Evolutionary conservation across 2,113 vertebrate species (phyloP).

Genomic region (Mobula hypostoma): DNA sequence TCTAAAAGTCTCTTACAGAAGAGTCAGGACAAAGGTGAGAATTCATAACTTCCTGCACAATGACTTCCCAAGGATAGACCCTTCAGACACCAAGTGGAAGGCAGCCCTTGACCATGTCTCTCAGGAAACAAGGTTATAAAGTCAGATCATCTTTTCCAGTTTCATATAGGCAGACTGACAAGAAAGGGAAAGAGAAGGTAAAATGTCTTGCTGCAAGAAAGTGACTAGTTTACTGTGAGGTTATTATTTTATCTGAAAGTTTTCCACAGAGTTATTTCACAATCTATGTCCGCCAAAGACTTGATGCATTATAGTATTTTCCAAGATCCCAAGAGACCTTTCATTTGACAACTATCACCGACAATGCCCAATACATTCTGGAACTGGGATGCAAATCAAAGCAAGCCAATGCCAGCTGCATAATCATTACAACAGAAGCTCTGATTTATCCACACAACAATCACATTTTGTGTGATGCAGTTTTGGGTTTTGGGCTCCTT

Average conservation of each 20-base stretch:
- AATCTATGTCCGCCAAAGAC: neutral
- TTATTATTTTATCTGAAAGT: neutral
- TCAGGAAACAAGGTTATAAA: neutral
- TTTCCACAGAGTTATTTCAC: neutral
- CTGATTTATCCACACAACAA: neutral
- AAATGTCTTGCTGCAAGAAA: neutral
- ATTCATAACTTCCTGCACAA: neutral
- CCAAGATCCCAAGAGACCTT: neutral
- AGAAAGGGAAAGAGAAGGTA: neutral
- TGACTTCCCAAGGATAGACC: neutral
- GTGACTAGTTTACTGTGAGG: neutral
- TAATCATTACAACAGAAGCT: conserved; percentile 1
- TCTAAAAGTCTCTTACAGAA: neutral
- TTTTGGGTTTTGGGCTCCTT: no score
- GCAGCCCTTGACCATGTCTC: neutral
- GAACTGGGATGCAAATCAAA: neutral
- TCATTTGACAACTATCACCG: conserved; percentile 2
- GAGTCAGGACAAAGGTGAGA: neutral
- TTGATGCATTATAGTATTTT: no score
- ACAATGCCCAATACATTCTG: neutral
- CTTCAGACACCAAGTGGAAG: neutral
- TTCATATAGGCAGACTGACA: neutral
- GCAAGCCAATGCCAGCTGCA: neutral
- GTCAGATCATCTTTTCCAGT: neutral
- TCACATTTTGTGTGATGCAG: neutral